Conservation (phyloP, 1,140 invertebrate species). For the Drosophila pruinosa region DNA sequence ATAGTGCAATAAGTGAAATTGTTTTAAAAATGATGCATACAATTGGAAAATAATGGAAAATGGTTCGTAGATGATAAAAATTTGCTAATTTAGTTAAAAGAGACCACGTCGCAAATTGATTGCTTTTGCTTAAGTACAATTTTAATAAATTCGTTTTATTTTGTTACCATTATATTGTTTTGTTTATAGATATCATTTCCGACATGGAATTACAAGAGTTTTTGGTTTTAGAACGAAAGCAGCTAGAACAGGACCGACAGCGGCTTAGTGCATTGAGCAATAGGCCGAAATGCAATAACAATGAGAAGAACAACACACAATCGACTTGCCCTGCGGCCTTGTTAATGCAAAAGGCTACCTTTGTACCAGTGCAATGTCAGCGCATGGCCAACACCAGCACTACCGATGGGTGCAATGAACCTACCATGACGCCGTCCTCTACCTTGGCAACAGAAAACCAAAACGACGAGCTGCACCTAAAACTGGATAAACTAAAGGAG, state of each 20-base stretch:
- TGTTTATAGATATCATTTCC: not conserved
- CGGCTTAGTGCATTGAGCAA: conserved; percentile 28
- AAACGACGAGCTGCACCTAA: conserved; percentile 51
- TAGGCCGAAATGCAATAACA: not conserved
- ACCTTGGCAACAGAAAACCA: conserved; percentile 62
- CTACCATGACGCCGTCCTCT: conserved; percentile 26
- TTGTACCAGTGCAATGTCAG: conserved; percentile 56
- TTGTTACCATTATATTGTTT: not conserved
- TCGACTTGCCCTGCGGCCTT: conserved; percentile 45
- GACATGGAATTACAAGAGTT: conserved; percentile 66
- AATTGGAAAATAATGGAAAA: not conserved
- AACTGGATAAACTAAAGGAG: conserved; percentile 12
- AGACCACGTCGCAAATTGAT: not conserved
- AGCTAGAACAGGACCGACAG: conserved; percentile 55
- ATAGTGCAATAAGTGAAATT: not conserved
- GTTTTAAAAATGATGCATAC: not conserved
- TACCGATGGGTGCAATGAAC: conserved; percentile 71
- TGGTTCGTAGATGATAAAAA: not conserved
- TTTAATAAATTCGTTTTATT: not conserved
- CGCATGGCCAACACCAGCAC: conserved; percentile 40
- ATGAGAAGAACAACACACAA: not conserved
- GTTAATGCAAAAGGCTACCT: conserved; percentile 38
- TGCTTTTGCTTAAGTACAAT: not conserved
- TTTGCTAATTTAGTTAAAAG: not conserved
- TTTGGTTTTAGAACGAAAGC: conserved; percentile 54